phyloP scores from a whole-genome alignment of 2,113 vertebrate genomes.

The Porphyrio hochstetteri region DNA sequence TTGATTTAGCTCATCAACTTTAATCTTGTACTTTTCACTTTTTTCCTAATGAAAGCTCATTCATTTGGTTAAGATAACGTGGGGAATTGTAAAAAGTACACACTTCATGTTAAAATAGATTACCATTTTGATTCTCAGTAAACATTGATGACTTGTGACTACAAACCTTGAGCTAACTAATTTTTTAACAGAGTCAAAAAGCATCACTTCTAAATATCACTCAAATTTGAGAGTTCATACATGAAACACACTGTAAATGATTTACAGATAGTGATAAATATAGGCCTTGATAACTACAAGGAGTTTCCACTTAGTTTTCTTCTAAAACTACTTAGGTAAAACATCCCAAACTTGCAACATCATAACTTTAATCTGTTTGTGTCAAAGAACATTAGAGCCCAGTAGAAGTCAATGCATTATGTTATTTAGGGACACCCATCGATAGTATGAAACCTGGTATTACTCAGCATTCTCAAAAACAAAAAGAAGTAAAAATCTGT shows the following conservation, averaged over 20 bases:
- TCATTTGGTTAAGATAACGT: slow-evolving; percentile 44
- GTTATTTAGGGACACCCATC: background rate
- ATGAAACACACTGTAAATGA: background rate
- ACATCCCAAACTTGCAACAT: background rate
- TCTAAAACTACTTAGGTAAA: background rate
- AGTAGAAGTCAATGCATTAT: rapidly evolving
- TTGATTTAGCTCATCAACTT: slow-evolving; percentile 65
- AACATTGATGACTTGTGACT: slow-evolving; percentile 19
- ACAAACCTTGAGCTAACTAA: background rate
- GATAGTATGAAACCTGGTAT: background rate
- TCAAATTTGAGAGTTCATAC: background rate
- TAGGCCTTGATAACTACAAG: background rate
- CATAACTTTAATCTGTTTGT: background rate
- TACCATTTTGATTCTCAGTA: background rate
- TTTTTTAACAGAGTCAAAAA: slow-evolving; percentile 13
- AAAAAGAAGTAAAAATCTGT: background rate
- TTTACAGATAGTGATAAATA: background rate
- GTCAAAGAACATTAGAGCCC: background rate
- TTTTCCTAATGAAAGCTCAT: slow-evolving; percentile 50
- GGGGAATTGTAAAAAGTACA: slow-evolving; percentile 21
- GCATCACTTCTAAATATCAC: background rate
- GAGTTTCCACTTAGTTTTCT: background rate
- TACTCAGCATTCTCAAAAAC: background rate
- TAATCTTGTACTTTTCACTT: slow-evolving; percentile 51
- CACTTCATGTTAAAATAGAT: slow-evolving; percentile 6